Conservation (phyloP, 2,888 invertebrate species). For the Lydus trimaculatus region DNA sequence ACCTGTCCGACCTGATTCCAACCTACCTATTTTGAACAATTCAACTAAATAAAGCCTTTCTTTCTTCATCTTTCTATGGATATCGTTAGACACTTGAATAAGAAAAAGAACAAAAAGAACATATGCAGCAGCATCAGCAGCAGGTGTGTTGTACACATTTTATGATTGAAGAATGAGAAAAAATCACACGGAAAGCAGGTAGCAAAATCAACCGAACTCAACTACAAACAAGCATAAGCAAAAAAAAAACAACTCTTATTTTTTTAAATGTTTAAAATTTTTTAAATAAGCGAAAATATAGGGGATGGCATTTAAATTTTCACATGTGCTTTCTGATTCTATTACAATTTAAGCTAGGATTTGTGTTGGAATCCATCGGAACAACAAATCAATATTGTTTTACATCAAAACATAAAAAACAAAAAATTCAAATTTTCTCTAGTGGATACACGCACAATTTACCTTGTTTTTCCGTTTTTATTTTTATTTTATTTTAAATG, state of each 20-base stretch:
- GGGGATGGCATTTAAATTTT: too few relatives aligned
- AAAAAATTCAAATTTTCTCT: not conserved
- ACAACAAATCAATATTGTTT: not conserved
- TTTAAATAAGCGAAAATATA: too few relatives aligned
- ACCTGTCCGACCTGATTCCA: not conserved
- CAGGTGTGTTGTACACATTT: not conserved
- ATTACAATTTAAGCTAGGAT: not conserved
- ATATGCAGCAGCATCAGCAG: not conserved
- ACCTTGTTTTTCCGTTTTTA: too few relatives aligned
- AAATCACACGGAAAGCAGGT: not conserved
- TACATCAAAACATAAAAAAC: not conserved
- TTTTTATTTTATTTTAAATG: too few relatives aligned
- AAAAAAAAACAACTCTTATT: not conserved
- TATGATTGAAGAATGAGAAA: not conserved
- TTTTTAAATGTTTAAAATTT: not conserved
- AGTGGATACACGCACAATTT: too few relatives aligned
- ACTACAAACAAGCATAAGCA: not conserved
- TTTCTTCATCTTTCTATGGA: not conserved
- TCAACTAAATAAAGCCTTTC: not conserved
- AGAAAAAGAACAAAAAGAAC: not conserved
- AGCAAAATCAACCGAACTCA: not conserved
- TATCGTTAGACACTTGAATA: not conserved
- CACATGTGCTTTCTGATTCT: not conserved
- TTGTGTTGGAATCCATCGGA: not conserved
- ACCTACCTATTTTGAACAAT: not conserved